These are phyloP conservation scores for Spatulosminthurus flaviceps DNA, from an alignment of 2,888 invertebrate species.

Conservation along the genomic window DNA sequence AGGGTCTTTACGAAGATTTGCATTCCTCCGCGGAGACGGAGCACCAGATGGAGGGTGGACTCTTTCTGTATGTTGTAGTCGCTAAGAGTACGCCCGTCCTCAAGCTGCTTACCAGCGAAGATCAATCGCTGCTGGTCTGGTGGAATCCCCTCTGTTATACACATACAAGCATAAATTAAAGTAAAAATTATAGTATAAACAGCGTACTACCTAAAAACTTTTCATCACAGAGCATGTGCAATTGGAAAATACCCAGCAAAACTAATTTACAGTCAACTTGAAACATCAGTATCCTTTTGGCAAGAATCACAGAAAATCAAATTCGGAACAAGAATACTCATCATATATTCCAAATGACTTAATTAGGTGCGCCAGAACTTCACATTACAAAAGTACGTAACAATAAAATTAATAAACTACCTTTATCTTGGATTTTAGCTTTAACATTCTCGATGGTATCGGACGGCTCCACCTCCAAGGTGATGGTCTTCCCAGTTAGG, in stretches of 20 bases:
- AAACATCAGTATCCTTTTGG: too few species aligned
- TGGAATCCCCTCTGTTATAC: conserved; percentile 56
- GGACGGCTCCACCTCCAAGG: conserved; percentile 71
- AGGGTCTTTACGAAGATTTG: conserved; percentile 31
- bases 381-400: too few species aligned
- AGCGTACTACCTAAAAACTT: too few species aligned
- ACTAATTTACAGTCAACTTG: too few species aligned
- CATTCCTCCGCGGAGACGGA: conserved; percentile 79
- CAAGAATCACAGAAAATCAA: too few species aligned
- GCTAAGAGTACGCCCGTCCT: conserved; percentile 91
- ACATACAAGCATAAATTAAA: too few species aligned
- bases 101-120: conserved; percentile 94
- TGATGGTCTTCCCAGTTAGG: conserved; percentile 72
- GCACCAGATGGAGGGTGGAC: conserved; percentile 86
- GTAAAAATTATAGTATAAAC: too few species aligned
- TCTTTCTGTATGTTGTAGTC: conserved; percentile 68
- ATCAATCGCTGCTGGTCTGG: conserved; percentile 62
- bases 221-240: too few species aligned
- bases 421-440: conserved; percentile 72
- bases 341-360: too few species aligned
- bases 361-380: too few species aligned
- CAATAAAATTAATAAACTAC: neutral
- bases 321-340: too few species aligned
- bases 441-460: conserved; percentile 74
- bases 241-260: too few species aligned